Evolutionary conservation across 1,140 invertebrate genomes (phyloP), one percentile per base, ranked within the genome.

Genomic region (Telenomus remus): DNA sequence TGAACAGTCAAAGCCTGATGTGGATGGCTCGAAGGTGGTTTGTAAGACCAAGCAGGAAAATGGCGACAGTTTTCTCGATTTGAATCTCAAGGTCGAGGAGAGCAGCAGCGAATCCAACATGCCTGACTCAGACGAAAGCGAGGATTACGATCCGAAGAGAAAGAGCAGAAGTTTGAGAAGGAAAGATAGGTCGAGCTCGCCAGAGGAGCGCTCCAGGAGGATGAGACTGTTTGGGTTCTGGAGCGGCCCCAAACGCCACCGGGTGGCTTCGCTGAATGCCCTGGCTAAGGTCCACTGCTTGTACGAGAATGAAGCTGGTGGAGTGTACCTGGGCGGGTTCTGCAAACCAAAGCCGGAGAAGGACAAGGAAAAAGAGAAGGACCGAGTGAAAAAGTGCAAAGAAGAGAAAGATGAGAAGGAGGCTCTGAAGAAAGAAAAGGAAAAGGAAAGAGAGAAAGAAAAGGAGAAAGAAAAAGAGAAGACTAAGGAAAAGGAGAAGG

Each of bases 271-370:
- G 5, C 84, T 97, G 12, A 97, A 97, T 85, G 95, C 95, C 0
- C 85, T 95, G 77, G 95, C 95, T n/a, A 96, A 97, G 89, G 95
- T 97, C 33, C 95, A 96, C 83, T 96, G 95, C 82, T 89, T 97
- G 10, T 96, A 96, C 78, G 95, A 97, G 84, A 96, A 96, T 82
- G 95, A 96, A 85, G 93, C 92, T 42, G 89, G 93, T 48, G 91
- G 92, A 1, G 92, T 92, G 76, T 90, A 94, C 65, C 90, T 90
- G 3, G 90, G 90, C n/a, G 86, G 87, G 43, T 88, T 89, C 35
- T 89, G 89, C 63, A 87, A 89, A 59, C 84, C 86, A 8, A 87
- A 87, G 55, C 81, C 85, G 7, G 86, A 87, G 8, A 87, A 86
- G 49, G 86, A 86, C 12, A 84, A 80, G 13, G 53, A 63, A 16